Base-by-base conservation (phyloP, 2,797 vertebrate species). In the Microctenopoma steveboyesi region DNA sequence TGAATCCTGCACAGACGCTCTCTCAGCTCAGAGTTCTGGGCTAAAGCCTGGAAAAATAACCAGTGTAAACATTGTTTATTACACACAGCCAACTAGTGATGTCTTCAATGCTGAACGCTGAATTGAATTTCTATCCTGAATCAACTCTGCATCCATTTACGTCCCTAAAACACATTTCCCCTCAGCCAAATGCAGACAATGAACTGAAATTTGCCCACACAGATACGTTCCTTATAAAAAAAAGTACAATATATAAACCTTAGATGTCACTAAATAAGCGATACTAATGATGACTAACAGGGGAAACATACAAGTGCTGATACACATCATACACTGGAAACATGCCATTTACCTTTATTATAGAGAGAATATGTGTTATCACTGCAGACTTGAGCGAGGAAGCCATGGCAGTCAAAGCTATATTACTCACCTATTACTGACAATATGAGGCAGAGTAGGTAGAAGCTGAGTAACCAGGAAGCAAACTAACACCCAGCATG, bases 1-100 rank as follows among this genome's bases (percentile, higher is more conserved):
- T 98, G 97, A 94, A 98, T 98, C 96, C 96, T 97, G 95, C 92
- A 90, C 93, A 98, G 96, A 64, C 95, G 96, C 88, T 96, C 96
- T 94, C 94, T 96, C 95, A 98, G 94, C 78, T 98, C 96, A 94
- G 95, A 94, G 88, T 97, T 98, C 92, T 98, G 96, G 88, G 96
- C 93, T 95, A 98, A 93, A 91, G 97, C 96, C 97, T 98, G 95
- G 84, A 95, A 96, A 88, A 82, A 86, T 67, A 92, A 85, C 68
- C 69, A 79, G 62, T 12, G 47, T 73, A 74, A 64, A 80, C 76
- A 86, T 43, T 30, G 15, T 74, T 85, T 70, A 86, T 53, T 69
- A 53, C 69, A 89, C 47, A 90, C 63, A 78, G 8, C 49, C 22
- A 28, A 64, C 22, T 33, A 64, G 45, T 16, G 66, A 59, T 28